Evolutionary conservation across 2,888 invertebrate genomes (phyloP).

Genomic region (Epsilonema sp.): DNA sequence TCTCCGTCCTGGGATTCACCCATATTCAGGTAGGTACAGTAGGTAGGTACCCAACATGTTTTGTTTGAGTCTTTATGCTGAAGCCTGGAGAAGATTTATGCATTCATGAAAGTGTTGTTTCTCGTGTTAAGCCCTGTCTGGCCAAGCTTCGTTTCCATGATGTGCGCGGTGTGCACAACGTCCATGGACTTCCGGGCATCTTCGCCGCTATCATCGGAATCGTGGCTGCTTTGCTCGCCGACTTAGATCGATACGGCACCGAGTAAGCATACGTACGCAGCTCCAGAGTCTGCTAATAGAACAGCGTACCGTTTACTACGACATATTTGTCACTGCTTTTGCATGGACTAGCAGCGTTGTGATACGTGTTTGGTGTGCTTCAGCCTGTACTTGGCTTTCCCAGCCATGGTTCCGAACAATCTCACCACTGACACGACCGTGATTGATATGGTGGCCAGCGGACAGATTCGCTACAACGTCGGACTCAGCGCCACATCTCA

Average conservation of each 20-base stretch:
- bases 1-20: constrained; percentile 61
- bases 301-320: too few relatives aligned
- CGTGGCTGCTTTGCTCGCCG: constrained; percentile 35
- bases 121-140: too few relatives aligned
- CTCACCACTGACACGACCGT: constrained; percentile 18
- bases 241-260: not conserved
- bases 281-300: not conserved
- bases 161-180: constrained; percentile 77
- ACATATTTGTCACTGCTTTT: too few relatives aligned
- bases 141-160: constrained; percentile 53
- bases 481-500: constrained; percentile 47
- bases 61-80: too few relatives aligned
- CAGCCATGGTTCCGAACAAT: constrained; percentile 39
- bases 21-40: constrained; percentile 43
- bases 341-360: too few relatives aligned
- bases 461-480: constrained; percentile 11
- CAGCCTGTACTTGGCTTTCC: constrained; percentile 38
- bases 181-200: constrained; percentile 84
- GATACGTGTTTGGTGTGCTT: not conserved
- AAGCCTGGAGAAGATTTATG: too few relatives aligned
- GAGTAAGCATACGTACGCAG: not conserved
- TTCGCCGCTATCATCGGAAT: constrained; percentile 54
- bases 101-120: too few relatives aligned
- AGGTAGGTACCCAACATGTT: too few relatives aligned
- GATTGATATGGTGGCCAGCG: not conserved